These are phyloP conservation scores for Gobiocypris rarus DNA, from an alignment of 2,113 vertebrate genomes.

Conservation along the genomic window DNA sequence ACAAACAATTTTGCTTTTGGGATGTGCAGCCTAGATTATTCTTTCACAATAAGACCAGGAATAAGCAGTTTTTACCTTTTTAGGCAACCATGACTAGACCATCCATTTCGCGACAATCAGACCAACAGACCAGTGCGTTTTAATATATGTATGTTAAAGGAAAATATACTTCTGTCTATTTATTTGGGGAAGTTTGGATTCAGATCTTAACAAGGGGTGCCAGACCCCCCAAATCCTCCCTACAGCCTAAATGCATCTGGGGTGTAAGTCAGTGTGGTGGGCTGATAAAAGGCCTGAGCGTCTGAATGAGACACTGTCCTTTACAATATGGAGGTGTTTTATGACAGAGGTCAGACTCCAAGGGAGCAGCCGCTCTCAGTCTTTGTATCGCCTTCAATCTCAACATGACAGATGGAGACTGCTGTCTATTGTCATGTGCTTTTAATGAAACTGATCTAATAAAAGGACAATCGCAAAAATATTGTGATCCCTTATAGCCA, in stretches of 20 bases:
- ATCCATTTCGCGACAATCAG: neutral
- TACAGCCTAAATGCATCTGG: neutral
- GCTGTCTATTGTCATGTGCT: neutral
- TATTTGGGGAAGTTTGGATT: neutral
- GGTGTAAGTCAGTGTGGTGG: neutral
- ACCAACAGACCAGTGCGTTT: neutral
- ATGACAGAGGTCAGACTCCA: constrained; percentile 46
- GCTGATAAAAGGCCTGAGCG: constrained; percentile 3
- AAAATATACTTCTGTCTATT: neutral
- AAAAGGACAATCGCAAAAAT: neutral
- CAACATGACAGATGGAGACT: constrained; percentile 15
- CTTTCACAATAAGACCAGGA: neutral
- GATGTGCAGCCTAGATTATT: too few relatives aligned
- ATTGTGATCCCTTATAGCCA: neutral
- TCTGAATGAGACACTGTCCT: constrained; percentile 17
- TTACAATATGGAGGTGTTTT: constrained; percentile 31
- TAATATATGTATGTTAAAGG: neutral
- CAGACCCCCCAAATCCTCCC: neutral
- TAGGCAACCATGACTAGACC: neutral
- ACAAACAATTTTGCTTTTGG: too few relatives aligned
- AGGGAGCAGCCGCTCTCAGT: constrained; percentile 1
- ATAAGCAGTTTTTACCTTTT: neutral
- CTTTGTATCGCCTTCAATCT: neutral
- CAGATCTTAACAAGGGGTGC: neutral
- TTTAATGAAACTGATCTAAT: constrained; percentile 2